These are phyloP conservation scores for Ptychochromis oligacanthus DNA, from an alignment of 2,113 vertebrate species.

Conservation along the genomic window DNA sequence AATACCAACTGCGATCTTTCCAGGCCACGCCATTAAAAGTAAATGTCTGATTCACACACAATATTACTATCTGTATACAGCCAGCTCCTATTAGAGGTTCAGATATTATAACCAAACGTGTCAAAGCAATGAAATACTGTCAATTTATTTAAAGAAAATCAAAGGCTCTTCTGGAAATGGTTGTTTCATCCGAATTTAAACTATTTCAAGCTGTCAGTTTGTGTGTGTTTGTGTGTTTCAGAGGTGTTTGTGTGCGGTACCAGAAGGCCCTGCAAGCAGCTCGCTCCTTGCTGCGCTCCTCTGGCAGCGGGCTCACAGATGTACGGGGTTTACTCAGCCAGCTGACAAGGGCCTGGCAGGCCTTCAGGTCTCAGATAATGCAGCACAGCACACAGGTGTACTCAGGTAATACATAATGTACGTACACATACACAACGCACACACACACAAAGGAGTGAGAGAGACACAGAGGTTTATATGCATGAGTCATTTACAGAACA, in stretches of 20 bases:
- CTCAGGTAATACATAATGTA: conserved; percentile 61
- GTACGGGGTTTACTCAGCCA: conserved; percentile 80
- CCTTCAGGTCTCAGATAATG: conserved; percentile 51
- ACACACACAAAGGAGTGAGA: background rate
- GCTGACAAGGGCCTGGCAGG: conserved; percentile 76
- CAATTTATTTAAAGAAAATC: background rate
- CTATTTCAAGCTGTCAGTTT: conserved; percentile 4
- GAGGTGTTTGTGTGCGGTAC: conserved; percentile 73
- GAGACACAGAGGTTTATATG: background rate
- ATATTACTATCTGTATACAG: background rate
- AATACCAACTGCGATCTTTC: background rate
- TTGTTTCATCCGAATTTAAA: background rate
- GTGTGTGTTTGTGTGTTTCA: conserved; percentile 64
- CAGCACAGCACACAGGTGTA: conserved; percentile 50
- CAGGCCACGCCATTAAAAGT: background rate
- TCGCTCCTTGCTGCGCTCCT: conserved; percentile 72
- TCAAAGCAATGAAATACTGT: background rate
- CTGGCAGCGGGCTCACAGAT: conserved; percentile 74
- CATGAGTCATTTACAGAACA: conserved; percentile 3
- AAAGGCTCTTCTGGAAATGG: background rate
- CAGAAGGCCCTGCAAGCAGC: conserved; percentile 74
- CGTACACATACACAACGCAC: background rate
- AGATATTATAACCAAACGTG: background rate
- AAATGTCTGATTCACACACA: background rate
- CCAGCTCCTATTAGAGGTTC: conserved; percentile 1